Percentiles rank a stretch among this genome's conserved stretches.
These are phyloP conservation scores for Lophochroa leadbeateri DNA, from an alignment of 2,113 vertebrate species.

Conservation along the genomic window DNA sequence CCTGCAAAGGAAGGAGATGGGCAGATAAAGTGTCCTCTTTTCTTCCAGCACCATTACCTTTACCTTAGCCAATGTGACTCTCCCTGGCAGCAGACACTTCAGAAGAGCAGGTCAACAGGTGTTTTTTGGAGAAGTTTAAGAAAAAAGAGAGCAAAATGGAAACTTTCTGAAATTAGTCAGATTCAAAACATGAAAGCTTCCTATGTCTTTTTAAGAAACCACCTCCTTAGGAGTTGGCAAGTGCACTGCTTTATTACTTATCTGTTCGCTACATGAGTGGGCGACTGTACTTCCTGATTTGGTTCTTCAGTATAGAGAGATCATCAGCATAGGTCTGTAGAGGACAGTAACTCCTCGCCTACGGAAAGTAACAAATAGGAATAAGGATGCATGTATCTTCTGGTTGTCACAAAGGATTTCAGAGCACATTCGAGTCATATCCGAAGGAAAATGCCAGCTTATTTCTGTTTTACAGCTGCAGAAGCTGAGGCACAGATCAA, in stretches of 20 bases:
- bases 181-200: slow-evolving; percentile 58
- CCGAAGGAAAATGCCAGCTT: neutral
- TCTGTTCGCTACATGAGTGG: slow-evolving; percentile 49
- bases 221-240: slow-evolving; percentile 66
- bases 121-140: neutral
- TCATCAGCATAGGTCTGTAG: slow-evolving; percentile 57
- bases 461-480: slow-evolving; percentile 17
- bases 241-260: slow-evolving; percentile 61
- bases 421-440: neutral
- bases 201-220: slow-evolving; percentile 68
- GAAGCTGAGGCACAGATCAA: slow-evolving; percentile 29
- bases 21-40: neutral
- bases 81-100: neutral
- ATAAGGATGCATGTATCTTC: slow-evolving; percentile 10
- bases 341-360: slow-evolving; percentile 61
- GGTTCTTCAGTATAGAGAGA: slow-evolving; percentile 43
- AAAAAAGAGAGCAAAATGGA: neutral
- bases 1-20: neutral
- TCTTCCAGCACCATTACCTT: neutral
- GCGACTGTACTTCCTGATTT: slow-evolving; percentile 65
- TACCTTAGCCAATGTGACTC: neutral
- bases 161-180: slow-evolving; percentile 67
- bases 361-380: slow-evolving; percentile 32
- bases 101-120: neutral
- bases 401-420: slow-evolving; percentile 36